Base-by-base conservation (phyloP, 2,113 vertebrate species). In the Pteropus alecto region DNA sequence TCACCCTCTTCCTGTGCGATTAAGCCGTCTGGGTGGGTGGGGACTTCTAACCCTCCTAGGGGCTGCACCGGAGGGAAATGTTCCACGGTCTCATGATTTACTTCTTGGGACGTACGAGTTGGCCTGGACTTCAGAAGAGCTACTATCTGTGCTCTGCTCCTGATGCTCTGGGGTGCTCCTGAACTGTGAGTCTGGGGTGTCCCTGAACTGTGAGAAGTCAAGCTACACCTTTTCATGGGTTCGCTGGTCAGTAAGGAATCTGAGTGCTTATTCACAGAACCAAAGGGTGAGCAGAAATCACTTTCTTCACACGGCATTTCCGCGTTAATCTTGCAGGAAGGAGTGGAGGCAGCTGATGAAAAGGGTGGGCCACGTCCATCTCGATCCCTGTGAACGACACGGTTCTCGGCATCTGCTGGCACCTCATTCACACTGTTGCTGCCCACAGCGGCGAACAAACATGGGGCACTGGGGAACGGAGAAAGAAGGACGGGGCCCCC, bases 81-180 rank as follows among this genome's bases (percentile, higher is more conserved):
- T 9, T 68, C 81, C 71, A 24, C 33, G 30, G 11, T 41, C 87
- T 94, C 95, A 93, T 96, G 13, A 6, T 67, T 33, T 93, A 88
- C 90, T 16, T 95, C 93, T 33, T 48, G 43, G 38, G 41, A 61
- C 4, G 16, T 30, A 22, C 33, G 61, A 7, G 84, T 12, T 63
- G 98, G 92, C 4, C 95, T 95, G 38, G 98, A 77, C 43, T 97
- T 98, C 43, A 99, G 28, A 51, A 99, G 98, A 85, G 98, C 98
- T 77, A 99, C 81, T 89, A 99, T 99, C 93, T 98, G 97, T 76
- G 98, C 98, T 63, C 98, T 99, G 97, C 98, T 99, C 95, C 99
- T 98, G 96, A 98, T 85, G 30, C 95, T 98, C 33, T 97, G 98
- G 35, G 98, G 96, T 88, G 88, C 87, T 33, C 86, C 48, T 38